Conservation (phyloP, 2,888 invertebrate species). For the Adelphocoris suturalis region DNA sequence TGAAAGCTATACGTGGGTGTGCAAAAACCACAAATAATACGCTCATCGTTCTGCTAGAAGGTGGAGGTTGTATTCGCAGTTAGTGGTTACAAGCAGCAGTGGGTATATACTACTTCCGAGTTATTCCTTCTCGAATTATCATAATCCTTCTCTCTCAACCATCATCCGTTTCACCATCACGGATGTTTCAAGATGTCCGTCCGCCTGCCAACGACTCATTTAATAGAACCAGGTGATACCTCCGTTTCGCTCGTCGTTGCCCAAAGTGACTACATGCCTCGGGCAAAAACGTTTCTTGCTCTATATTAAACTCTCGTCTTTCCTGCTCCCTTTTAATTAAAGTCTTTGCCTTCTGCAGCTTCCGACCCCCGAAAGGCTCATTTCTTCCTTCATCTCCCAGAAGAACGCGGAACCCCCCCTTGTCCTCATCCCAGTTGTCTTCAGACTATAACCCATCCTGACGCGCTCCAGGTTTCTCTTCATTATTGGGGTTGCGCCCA, state of each 20-base stretch:
- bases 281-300: constrained; percentile 26
- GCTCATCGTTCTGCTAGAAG: no score
- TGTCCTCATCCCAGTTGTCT: background rate
- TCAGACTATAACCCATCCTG: constrained; percentile 10
- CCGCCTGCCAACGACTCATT: constrained; percentile 37
- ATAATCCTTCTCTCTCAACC: background rate
- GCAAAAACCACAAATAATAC: no score
- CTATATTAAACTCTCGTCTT: constrained; percentile 47
- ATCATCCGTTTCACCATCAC: constrained; percentile 15
- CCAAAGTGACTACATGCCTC: constrained; percentile 3
- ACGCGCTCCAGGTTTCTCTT: background rate
- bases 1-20: no score
- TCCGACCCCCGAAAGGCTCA: constrained; percentile 18
- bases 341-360: constrained; percentile 48
- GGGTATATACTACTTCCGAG: background rate
- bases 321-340: constrained; percentile 40
- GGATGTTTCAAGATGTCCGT: constrained; percentile 31
- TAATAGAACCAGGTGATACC: constrained; percentile 33
- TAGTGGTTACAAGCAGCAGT: no score
- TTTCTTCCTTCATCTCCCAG: constrained; percentile 46
- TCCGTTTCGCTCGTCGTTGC: constrained; percentile 37
- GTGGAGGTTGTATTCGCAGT: no score
- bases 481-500: constrained; percentile 19
- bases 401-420: background rate
- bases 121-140: background rate